Evolutionary conservation across 2,888 invertebrate genomes (phyloP).

Genomic region (Amaurobius ferox): DNA sequence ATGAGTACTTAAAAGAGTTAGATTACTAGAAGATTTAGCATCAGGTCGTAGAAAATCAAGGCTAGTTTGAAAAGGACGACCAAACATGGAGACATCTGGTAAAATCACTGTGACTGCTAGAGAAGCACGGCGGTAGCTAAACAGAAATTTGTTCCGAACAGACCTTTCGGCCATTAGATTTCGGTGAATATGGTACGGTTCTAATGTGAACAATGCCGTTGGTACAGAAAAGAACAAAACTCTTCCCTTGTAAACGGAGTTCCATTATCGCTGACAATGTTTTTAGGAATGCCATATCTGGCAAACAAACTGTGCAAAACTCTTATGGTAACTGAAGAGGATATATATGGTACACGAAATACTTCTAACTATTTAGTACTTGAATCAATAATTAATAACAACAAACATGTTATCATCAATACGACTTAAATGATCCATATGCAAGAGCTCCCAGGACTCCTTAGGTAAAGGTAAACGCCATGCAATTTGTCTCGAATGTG

Average conservation of each 20-base stretch:
- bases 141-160: too few species aligned
- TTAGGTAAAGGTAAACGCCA: neutral
- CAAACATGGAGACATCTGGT: too few species aligned
- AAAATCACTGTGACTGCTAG: too few species aligned
- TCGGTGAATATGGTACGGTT: conserved; percentile 24
- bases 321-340: conserved; percentile 53
- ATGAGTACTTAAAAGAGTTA: too few species aligned
- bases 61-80: too few species aligned
- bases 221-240: conserved; percentile 71
- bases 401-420: conserved; percentile 72
- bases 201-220: conserved; percentile 19
- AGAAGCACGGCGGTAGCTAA: too few species aligned
- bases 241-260: conserved; percentile 74
- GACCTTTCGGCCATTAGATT: conserved; percentile 40
- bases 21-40: too few species aligned
- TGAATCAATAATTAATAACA: conserved; percentile 75
- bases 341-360: conserved; percentile 39
- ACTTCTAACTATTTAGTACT: conserved; percentile 75
- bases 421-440: conserved; percentile 67
- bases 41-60: too few species aligned
- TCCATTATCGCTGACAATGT: conserved; percentile 74
- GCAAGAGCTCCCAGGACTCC: conserved; percentile 57
- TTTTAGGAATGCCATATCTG: conserved; percentile 74
- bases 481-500: conserved; percentile 75
- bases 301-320: conserved; percentile 72